phyloP scores from a whole-genome alignment of 37 sponge, comb jelly and placozoan genomes.

The Aplysina aerophoba region DNA sequence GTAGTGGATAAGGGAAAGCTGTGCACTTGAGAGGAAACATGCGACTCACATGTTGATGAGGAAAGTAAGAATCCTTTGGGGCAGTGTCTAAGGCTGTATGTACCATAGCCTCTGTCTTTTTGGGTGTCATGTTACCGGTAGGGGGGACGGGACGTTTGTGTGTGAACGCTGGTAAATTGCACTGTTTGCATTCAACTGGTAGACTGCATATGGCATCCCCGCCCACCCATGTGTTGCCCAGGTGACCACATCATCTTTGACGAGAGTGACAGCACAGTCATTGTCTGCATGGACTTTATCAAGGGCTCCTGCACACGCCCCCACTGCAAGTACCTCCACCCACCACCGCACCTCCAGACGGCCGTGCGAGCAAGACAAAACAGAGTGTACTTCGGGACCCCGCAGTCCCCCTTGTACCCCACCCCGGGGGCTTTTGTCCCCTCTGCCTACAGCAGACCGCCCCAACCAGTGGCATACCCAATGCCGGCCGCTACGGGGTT shows the following conservation, averaged over 20 bases:
- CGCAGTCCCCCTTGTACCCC: background rate
- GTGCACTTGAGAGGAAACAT: too few relatives aligned
- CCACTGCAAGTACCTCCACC: slow-evolving; percentile 60
- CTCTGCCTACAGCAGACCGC: background rate
- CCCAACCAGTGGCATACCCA: too few relatives aligned
- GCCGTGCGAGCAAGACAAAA: slow-evolving; percentile 53
- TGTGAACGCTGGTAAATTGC: background rate
- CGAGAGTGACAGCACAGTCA: slow-evolving; percentile 54
- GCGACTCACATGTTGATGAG: too few relatives aligned
- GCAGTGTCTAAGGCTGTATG: too few relatives aligned
- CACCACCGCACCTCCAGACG: slow-evolving; percentile 59
- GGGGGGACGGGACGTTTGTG: too few relatives aligned
- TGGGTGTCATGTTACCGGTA: background rate
- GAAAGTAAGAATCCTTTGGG: too few relatives aligned
- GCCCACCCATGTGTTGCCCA: background rate
- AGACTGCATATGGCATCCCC: background rate
- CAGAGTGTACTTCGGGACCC: background rate
- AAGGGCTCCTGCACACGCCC: slow-evolving; percentile 64
- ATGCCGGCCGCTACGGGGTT: too few relatives aligned
- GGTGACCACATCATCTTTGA: slow-evolving; percentile 46
- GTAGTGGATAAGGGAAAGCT: too few relatives aligned
- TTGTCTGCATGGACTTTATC: slow-evolving; percentile 77
- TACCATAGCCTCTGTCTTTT: too few relatives aligned
- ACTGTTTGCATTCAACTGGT: background rate
- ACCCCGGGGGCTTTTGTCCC: slow-evolving; percentile 10